phyloP scores from a whole-genome alignment of 2,113 vertebrate species.

The Sphyrna mokarran region DNA sequence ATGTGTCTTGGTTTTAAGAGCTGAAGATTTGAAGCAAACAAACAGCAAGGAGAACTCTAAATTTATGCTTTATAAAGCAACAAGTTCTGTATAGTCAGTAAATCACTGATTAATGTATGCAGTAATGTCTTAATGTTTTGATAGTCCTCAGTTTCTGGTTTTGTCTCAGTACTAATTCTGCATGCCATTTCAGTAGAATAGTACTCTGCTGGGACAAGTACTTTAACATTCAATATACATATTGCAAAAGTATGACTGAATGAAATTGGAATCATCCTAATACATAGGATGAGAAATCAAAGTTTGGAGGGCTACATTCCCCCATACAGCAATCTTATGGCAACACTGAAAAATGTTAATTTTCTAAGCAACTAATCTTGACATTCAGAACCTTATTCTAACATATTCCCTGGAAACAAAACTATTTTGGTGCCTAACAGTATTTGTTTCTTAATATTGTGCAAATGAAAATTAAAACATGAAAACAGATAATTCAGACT shows the following conservation, averaged over 20 bases:
- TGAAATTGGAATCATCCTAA: background rate
- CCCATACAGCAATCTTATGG: background rate
- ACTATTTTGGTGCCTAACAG: background rate
- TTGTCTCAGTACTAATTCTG: background rate
- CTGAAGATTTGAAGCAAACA: slow-evolving; percentile 4
- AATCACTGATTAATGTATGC: background rate
- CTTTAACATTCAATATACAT: background rate
- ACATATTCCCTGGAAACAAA: background rate
- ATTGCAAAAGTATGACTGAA: background rate
- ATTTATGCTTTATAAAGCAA: background rate
- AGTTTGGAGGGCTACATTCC: background rate
- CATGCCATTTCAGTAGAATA: background rate
- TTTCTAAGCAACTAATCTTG: slow-evolving; percentile 28
- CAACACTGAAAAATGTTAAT: background rate
- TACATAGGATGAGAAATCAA: background rate
- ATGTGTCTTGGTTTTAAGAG: background rate
- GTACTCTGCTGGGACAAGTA: background rate
- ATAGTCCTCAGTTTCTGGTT: background rate
- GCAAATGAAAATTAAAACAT: slow-evolving; percentile 8
- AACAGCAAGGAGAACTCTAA: background rate
- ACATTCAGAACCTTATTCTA: slow-evolving; percentile 22
- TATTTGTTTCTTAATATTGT: background rate
- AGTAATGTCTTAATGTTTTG: background rate
- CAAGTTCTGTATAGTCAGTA: background rate
- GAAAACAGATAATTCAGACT: background rate